Conservation (phyloP, 2,888 invertebrate species). For the Maniola hyperantus region DNA sequence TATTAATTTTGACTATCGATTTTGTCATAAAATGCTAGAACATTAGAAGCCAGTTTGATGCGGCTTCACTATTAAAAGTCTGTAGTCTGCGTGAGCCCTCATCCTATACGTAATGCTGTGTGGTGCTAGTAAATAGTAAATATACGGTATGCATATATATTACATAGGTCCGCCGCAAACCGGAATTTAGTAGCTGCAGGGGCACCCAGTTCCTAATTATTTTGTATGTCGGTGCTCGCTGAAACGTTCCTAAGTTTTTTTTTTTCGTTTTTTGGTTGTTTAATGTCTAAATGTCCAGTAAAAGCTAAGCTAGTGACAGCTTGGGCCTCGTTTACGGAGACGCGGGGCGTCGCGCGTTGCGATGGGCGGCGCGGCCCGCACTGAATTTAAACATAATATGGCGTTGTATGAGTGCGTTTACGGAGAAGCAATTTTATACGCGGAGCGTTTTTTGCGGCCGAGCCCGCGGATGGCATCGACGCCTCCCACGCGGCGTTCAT, state of each 20-base stretch:
- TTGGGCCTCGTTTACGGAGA: too few relatives aligned
- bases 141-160: constrained; percentile 14
- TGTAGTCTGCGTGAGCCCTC: neutral
- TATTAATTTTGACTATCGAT: too few relatives aligned
- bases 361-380: too few relatives aligned
- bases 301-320: neutral
- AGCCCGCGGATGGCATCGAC: too few relatives aligned
- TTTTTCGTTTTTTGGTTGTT: constrained; percentile 38
- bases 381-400: too few relatives aligned
- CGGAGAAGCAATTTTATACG: too few relatives aligned
- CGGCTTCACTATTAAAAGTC: neutral
- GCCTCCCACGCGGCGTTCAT: too few relatives aligned
- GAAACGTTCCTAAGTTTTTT: constrained; percentile 46
- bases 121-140: constrained; percentile 23
- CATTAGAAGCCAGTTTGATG: neutral
- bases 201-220: constrained; percentile 56
- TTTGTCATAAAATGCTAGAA: too few relatives aligned
- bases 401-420: too few relatives aligned
- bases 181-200: neutral
- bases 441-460: too few relatives aligned
- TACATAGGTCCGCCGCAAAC: neutral
- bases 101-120: constrained; percentile 16
- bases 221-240: constrained; percentile 60
- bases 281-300: neutral
- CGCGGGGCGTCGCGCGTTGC: too few relatives aligned